Base-by-base conservation (phyloP, 1,140 invertebrate species). In the Hyles vespertilio region DNA sequence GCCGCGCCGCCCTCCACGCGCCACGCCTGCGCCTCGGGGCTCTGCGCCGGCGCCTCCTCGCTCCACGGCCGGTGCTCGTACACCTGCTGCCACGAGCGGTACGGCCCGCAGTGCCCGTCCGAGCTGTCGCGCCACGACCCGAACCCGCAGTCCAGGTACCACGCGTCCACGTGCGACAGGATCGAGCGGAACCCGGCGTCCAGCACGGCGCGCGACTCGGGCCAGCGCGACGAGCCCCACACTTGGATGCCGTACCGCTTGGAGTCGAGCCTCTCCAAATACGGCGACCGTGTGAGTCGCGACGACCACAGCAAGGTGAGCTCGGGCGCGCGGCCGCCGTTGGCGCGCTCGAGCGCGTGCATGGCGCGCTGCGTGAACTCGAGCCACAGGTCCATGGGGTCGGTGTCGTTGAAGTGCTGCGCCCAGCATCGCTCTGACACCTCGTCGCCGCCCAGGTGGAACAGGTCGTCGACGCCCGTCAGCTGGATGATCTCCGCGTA, bases 371-470 rank as follows among this genome's bases (percentile, higher is more conserved):
- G 73, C 52, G 95, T 95, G 69, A 95, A 96, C 34, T 94, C 93
- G 3, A 93, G 92, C 95, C 95, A 96, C 3, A 96, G 78, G 2
- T 93, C 92, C 65, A 95, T 92, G 2, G 94, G 91, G 77, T 95
- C 94, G 1, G 93, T 93, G 67, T 95, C 93, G 69, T 94, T 94
- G 51, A 92, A 92, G 65, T 93, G 92, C 67, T 94, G 93, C 5
- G 90, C 89, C 94, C 94, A 95, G 63, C 94, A 95, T n/a, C 76
- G 70, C 60, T 84, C 82, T 6, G 85, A 88, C 11, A 96, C 95
- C 87, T 96, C 96, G 79, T 97, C 96, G 2, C 95, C 95, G 32
- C 96, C 96, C 59, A 96, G 90, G 81, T 97, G 96, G 69, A 96
- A 93, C 12, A 95, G 82, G 63, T 94, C 94, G 7, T 91, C 90